Evolutionary conservation across 2,113 vertebrate genomes (phyloP), one percentile per base, ranked within the genome.

Genomic region (Alaudala cheleensis): DNA sequence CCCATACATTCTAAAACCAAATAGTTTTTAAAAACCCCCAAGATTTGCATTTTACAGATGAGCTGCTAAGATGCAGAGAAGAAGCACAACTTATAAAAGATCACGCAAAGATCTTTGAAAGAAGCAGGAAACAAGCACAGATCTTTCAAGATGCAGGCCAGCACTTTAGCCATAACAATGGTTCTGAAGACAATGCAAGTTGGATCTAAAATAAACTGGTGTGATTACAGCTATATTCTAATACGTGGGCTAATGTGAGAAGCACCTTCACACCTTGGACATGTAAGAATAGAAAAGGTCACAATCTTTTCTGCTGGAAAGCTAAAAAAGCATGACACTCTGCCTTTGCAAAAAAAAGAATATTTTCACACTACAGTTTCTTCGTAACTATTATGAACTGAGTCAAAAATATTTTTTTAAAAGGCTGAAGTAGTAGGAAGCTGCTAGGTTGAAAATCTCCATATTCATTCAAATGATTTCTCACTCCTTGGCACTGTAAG

Each of bases 211-310:
- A 50, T 58, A 60, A 88, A 95, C 14, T 33, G 31, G 5, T 37
- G 45, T 23, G 8, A 86, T 88, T 80, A 54, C 42, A 88, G 37
- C 50, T 60, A 25, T 24, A 70, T 54, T 82, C 47, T 34, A 61
- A 23, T 14, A 73, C 0, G 0, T 23, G 42, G 21, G 44, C 51
- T 72, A 50, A 70, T 1, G 4, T 3, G 6, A 86, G 44, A 81
- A 91, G 26, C 22, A 72, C 33, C 42, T 90, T 92, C 53, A 67
- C 31, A 56, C 23, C 54, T 69, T 20, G 19, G 84, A 39, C 37
- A 13, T 3, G 15, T 18, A 39, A 71, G 66, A 90, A 56, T 2
- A 81, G 14, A 69, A 64, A 34, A 71, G 11, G 6, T 60, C 57
- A 67, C 40, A 42, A 40, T 3, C 16, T 76, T 37, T 90, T 42